phyloP scores from a whole-genome alignment of 2,888 invertebrate species.

The Catocala nupta region DNA sequence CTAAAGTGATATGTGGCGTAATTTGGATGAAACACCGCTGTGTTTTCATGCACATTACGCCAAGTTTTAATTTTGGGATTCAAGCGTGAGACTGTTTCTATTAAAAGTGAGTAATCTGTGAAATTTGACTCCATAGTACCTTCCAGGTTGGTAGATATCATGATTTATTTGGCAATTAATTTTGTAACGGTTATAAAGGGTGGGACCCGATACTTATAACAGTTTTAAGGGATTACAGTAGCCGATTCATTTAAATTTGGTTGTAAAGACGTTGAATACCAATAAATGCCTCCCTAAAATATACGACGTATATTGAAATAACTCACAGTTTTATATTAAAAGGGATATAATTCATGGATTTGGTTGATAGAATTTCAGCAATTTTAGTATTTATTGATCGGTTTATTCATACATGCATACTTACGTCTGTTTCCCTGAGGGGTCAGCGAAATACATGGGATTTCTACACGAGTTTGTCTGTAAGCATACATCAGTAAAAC shows the following conservation, averaged over 20 bases:
- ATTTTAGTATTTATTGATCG: no score
- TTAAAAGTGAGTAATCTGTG: conserved; percentile 22
- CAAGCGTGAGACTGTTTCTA: not conserved
- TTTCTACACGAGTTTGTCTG: no score
- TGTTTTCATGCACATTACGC: no score
- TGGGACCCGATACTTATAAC: conserved; percentile 47
- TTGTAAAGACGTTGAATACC: conserved; percentile 34
- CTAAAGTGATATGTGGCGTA: no score
- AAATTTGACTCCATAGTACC: conserved; percentile 31
- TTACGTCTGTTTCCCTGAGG: no score
- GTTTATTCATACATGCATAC: no score
- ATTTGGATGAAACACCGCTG: no score
- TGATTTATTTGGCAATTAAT: conserved; percentile 54
- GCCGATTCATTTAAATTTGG: conserved; percentile 49
- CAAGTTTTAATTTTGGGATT: no score
- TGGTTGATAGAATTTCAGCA: no score
- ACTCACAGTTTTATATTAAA: not conserved
- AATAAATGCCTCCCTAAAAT: conserved; percentile 20
- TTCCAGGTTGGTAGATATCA: conserved; percentile 41
- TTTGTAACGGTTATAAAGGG: conserved; percentile 52
- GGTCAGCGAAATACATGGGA: no score
- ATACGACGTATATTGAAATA: not conserved
- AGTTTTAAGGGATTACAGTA: conserved; percentile 46
- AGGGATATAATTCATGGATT: no score
- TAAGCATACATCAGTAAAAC: no score